Conservation (phyloP, 1,140 invertebrate species). For the Caenorhabditis inopinata region DNA sequence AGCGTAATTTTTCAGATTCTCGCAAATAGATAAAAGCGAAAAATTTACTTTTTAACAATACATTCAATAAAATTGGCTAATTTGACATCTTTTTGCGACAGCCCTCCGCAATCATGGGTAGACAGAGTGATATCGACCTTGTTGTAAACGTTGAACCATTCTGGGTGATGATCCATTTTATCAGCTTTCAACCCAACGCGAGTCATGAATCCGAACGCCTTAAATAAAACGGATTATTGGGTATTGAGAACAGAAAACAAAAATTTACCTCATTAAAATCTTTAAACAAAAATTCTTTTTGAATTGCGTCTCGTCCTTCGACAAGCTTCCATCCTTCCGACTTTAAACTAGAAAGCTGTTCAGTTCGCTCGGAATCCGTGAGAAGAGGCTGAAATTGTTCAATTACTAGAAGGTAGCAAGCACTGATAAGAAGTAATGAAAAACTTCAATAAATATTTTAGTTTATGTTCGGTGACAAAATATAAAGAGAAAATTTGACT, state of each 20-base stretch:
- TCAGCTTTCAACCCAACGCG: constrained; percentile 88
- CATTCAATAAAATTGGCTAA: constrained; percentile 51
- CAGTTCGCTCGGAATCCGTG: constrained; percentile 53
- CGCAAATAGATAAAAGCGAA: not conserved
- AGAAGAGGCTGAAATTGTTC: constrained; percentile 18
- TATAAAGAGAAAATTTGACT: too few relatives aligned
- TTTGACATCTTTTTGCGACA: constrained; percentile 49
- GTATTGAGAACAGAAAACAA: not conserved
- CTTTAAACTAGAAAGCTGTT: constrained; percentile 51
- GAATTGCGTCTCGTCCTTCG: constrained; percentile 69
- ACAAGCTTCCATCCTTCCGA: constrained; percentile 67
- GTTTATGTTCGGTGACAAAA: too few relatives aligned
- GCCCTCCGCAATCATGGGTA: constrained; percentile 49
- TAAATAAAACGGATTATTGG: constrained; percentile 51
- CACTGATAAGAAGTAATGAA: too few relatives aligned
- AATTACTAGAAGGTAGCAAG: too few relatives aligned
- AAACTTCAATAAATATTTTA: too few relatives aligned
- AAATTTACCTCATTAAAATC: constrained; percentile 70
- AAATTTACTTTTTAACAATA: not conserved
- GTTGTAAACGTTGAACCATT: constrained; percentile 99
- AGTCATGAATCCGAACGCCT: constrained; percentile 96
- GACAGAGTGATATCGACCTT: constrained; percentile 70
- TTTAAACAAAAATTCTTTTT: constrained; percentile 70
- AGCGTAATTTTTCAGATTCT: too few relatives aligned
- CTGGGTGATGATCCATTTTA: constrained; percentile 98